Conservation (phyloP, 2,888 invertebrate genomes). For the Synergus gifuensis region DNA sequence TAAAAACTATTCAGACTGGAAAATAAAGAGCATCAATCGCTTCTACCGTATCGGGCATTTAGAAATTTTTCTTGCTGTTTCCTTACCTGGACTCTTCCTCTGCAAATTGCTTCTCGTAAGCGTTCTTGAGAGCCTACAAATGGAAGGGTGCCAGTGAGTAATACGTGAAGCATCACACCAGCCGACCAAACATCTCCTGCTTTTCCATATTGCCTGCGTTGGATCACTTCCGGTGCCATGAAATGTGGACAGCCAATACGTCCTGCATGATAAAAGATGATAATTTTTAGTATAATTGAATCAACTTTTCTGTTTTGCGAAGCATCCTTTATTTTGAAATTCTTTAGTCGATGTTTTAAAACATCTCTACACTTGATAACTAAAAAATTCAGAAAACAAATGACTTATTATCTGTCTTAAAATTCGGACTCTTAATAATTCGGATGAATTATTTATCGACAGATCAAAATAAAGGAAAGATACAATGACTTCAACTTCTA, state of each 20-base stretch:
- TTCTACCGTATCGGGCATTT: too few relatives aligned
- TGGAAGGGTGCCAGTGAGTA: conserved; percentile 96
- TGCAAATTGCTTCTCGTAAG: conserved; percentile 93
- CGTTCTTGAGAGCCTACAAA: conserved; percentile 96
- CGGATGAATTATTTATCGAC: conserved; percentile 19
- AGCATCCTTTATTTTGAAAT: conserved; percentile 42
- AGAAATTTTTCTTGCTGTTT: background rate
- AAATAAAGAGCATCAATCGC: too few relatives aligned
- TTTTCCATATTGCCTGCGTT: conserved; percentile 93
- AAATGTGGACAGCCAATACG: conserved; percentile 97
- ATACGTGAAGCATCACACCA: conserved; percentile 95
- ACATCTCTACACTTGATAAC: background rate
- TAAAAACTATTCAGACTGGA: too few relatives aligned
- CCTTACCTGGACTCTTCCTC: conserved; percentile 88
- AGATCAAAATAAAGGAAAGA: conserved; percentile 40
- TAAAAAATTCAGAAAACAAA: background rate
- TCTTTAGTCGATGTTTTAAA: conserved; percentile 20
- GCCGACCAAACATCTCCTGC: conserved; percentile 99
- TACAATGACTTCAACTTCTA: conserved; percentile 18
- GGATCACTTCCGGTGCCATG: conserved; percentile 98
- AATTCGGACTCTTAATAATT: background rate
- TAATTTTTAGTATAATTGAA: conserved; percentile 37
- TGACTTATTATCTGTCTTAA: background rate
- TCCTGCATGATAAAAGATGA: conserved; percentile 80
- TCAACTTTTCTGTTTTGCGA: conserved; percentile 14